Evolutionary conservation across 2,888 invertebrate species (phyloP).

Genomic region (Chrysolina americana): DNA sequence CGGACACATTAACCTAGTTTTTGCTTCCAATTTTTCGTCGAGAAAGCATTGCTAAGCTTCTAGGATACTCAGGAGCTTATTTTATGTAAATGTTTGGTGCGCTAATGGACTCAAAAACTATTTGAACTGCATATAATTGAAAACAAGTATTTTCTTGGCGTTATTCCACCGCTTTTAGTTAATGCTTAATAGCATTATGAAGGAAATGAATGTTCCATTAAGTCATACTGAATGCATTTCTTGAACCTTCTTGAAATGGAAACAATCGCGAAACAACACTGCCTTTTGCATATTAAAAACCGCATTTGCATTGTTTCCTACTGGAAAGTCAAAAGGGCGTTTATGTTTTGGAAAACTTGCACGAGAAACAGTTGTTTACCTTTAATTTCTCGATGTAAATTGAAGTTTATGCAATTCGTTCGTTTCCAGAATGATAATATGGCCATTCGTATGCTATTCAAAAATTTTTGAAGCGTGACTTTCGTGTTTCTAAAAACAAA

Average conservation of each 20-base stretch:
- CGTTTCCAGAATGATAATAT: not conserved
- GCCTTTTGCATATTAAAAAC: conserved; percentile 12
- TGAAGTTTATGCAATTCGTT: conserved; percentile 8
- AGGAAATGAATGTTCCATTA: not conserved
- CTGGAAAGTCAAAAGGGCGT: not conserved
- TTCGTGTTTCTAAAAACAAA: not conserved
- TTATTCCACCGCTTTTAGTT: not conserved
- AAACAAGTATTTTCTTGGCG: not conserved
- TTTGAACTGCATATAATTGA: not conserved
- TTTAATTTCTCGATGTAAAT: conserved; percentile 3
- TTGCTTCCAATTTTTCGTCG: too few relatives aligned
- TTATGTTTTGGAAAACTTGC: not conserved
- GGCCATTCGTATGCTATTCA: conserved; percentile 16
- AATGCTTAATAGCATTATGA: not conserved
- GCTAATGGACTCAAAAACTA: not conserved
- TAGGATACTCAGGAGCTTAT: too few relatives aligned
- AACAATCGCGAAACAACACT: not conserved
- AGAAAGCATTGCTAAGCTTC: too few relatives aligned
- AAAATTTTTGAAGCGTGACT: not conserved
- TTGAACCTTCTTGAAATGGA: not conserved
- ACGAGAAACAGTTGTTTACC: not conserved
- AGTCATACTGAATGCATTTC: not conserved
- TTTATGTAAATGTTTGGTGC: not conserved
- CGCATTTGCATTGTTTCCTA: conserved; percentile 10
- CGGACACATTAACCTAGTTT: too few relatives aligned